A percentile compares a stretch with the other conserved stretches of the same genome.
phyloP scores from a whole-genome alignment of 1,140 invertebrate genomes.

The Ctenoplectra terminalis region DNA sequence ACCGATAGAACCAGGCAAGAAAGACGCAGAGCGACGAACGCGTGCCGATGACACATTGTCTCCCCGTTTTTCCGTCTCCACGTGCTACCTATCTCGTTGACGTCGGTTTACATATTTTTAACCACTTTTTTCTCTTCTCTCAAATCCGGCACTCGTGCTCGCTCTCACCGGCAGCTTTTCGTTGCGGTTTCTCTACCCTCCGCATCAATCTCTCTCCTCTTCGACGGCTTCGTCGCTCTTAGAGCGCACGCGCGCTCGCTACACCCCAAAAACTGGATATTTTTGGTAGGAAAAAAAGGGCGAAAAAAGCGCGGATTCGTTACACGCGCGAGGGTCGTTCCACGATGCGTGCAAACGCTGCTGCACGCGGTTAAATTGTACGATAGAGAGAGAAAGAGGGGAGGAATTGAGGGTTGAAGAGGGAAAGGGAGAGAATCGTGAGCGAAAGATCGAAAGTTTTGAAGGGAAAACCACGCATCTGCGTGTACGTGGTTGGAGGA shows the following conservation, averaged over 20 bases:
- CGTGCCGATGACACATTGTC: slow-evolving; percentile 68
- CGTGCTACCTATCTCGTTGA: slow-evolving; percentile 62
- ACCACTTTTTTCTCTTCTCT: slow-evolving; percentile 68
- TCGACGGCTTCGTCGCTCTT: background rate
- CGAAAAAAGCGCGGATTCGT: slow-evolving; percentile 75
- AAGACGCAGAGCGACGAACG: slow-evolving; percentile 15
- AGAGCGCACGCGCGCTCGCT: slow-evolving; percentile 20
- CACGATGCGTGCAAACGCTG: slow-evolving; percentile 54
- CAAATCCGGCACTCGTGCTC: slow-evolving; percentile 36
- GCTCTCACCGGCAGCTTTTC: slow-evolving; percentile 6
- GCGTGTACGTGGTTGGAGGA: slow-evolving; percentile 48
- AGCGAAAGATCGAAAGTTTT: slow-evolving; percentile 47
- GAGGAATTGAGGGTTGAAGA: slow-evolving; percentile 1
- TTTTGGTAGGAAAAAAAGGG: slow-evolving; percentile 58
- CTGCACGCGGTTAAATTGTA: background rate
- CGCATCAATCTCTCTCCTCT: background rate
- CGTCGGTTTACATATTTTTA: slow-evolving; percentile 73
- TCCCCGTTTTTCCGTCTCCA: slow-evolving; percentile 57
- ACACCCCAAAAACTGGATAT: slow-evolving; percentile 69
- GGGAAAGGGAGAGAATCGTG: slow-evolving; percentile 34
- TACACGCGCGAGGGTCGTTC: slow-evolving; percentile 64
- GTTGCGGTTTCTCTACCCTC: slow-evolving; percentile 32
- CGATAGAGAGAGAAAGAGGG: background rate
- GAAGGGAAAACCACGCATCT: slow-evolving; percentile 66
- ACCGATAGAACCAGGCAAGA: slow-evolving; percentile 18